phyloP scores from a whole-genome alignment of 2,797 vertebrate genomes.

The Chiroxiphia lanceolata region DNA sequence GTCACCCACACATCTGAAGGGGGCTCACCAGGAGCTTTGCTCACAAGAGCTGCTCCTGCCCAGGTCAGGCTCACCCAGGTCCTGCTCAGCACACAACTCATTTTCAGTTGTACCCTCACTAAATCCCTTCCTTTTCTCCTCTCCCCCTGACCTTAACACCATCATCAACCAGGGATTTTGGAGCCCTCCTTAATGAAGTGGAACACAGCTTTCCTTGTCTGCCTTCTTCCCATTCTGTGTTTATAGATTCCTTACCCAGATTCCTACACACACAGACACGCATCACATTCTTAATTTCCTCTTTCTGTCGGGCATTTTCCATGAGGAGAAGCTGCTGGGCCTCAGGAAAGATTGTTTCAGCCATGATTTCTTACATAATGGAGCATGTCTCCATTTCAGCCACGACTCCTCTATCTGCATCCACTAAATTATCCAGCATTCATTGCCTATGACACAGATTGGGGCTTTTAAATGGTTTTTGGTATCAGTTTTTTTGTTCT shows the following conservation, averaged over 20 bases:
- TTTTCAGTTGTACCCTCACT: not conserved
- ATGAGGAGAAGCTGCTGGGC: not conserved
- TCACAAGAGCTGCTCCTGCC: not conserved
- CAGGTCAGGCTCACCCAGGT: not conserved
- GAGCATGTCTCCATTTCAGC: not conserved
- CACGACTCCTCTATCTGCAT: not conserved
- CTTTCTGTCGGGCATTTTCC: not conserved
- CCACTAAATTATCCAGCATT: not conserved
- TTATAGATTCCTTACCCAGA: not conserved
- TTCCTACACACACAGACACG: not conserved
- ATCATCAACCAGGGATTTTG: not conserved
- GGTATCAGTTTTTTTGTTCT: not conserved
- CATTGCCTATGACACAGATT: not conserved
- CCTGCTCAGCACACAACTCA: not conserved
- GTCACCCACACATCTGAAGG: not conserved
- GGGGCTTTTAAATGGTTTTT: not conserved
- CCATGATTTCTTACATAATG: not conserved
- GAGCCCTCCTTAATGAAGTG: not conserved
- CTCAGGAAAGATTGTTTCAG: not conserved
- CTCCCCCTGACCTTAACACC: not conserved
- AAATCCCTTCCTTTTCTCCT: not conserved
- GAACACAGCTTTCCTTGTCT: not conserved
- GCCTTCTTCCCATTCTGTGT: not conserved
- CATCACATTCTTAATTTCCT: not conserved
- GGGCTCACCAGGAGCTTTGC: not conserved